Percentiles rank a stretch among this genome's conserved stretches.
phyloP scores from a whole-genome alignment of 2,113 vertebrate genomes.

The Tyto alba region DNA sequence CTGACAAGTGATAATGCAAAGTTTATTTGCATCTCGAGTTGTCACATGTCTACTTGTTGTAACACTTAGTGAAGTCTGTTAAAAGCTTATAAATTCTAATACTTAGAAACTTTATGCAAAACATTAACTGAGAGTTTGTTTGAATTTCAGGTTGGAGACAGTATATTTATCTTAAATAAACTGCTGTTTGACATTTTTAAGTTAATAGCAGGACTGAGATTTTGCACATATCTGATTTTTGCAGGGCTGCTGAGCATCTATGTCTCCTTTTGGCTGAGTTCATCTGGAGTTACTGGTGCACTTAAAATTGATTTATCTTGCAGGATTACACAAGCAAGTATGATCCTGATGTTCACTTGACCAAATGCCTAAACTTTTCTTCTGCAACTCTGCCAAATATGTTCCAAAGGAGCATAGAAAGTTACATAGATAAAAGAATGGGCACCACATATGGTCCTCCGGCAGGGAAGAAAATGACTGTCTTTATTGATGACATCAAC shows the following conservation, averaged over 20 bases:
- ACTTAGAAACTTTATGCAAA: not conserved
- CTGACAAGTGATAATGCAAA: not conserved
- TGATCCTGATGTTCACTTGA: slow-evolving; percentile 76
- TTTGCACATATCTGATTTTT: not conserved
- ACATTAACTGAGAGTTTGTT: not conserved
- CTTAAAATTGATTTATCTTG: slow-evolving; percentile 4
- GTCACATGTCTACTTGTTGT: not conserved
- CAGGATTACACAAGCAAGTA: slow-evolving; percentile 80
- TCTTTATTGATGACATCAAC: slow-evolving; percentile 87
- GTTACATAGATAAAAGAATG: slow-evolving; percentile 83
- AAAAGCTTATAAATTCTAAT: not conserved
- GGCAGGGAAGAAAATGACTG: slow-evolving; percentile 79
- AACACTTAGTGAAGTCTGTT: not conserved
- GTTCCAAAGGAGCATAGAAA: slow-evolving; percentile 83
- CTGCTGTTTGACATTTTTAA: not conserved
- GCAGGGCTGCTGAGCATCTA: not conserved
- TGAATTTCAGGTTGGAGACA: not conserved
- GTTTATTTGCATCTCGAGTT: not conserved
- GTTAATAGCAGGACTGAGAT: not conserved
- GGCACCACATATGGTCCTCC: slow-evolving; percentile 81
- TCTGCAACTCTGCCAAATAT: slow-evolving; percentile 81
- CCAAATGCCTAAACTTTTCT: slow-evolving; percentile 81
- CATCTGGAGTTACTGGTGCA: not conserved
- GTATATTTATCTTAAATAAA: not conserved
- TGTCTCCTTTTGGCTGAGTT: not conserved